Percentiles rank a stretch among this genome's conserved stretches.
phyloP scores from a whole-genome alignment of 2,113 vertebrate genomes.

The Rhombomys opimus region DNA sequence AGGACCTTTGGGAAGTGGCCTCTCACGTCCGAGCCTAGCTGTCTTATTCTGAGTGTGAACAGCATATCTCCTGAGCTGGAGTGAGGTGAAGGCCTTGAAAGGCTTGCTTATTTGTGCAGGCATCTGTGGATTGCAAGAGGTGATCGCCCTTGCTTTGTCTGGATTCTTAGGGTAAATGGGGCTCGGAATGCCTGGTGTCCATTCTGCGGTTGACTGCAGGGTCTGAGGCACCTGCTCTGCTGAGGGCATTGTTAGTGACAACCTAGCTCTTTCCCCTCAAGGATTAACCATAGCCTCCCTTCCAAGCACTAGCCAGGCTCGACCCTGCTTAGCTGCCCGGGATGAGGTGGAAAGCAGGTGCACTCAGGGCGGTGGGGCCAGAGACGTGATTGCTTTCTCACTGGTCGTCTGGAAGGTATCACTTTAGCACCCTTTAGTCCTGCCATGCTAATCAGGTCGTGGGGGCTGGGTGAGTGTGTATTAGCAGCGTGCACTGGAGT shows the following conservation, averaged over 20 bases:
- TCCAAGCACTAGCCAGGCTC: not conserved
- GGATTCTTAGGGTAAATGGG: not conserved
- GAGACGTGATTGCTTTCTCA: not conserved
- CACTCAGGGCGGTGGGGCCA: not conserved
- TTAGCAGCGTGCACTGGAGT: not conserved
- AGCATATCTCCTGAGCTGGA: rapidly evolving
- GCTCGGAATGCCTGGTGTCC: not conserved
- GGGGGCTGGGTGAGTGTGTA: not conserved
- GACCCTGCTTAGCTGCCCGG: not conserved
- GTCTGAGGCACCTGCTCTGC: not conserved
- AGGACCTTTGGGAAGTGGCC: not conserved
- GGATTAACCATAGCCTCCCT: too few species aligned
- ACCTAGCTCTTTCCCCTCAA: not conserved
- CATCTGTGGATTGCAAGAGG: not conserved
- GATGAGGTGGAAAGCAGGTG: not conserved
- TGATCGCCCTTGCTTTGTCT: not conserved
- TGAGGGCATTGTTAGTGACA: not conserved
- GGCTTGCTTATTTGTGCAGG: not conserved
- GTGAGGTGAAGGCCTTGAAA: not conserved
- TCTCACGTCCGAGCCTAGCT: not conserved
- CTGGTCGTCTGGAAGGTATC: not conserved
- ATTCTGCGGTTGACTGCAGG: not conserved
- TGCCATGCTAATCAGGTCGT: not conserved
- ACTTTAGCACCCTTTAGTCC: not conserved
- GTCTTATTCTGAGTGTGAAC: not conserved